These are phyloP conservation scores for Probosciger aterrimus DNA, from an alignment of 2,113 vertebrate genomes.

Conservation along the genomic window DNA sequence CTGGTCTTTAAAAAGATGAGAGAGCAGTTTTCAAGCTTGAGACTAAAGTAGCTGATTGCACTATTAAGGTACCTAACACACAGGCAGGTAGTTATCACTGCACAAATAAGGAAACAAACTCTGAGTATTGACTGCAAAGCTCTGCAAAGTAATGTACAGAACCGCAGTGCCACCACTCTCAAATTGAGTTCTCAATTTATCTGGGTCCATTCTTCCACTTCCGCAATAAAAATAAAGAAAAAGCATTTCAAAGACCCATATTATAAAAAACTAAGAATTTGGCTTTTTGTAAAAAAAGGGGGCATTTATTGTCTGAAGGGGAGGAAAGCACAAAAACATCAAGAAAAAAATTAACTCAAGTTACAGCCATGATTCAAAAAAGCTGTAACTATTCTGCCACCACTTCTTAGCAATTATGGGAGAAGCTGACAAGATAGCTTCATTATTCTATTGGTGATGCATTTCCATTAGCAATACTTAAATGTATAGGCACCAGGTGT, in stretches of 20 bases:
- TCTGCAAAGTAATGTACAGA: background rate
- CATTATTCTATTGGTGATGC: background rate
- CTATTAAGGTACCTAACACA: background rate
- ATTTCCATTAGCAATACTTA: background rate
- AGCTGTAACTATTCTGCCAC: background rate
- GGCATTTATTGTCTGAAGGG: background rate
- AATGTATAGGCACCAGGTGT: background rate
- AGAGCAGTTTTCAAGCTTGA: background rate
- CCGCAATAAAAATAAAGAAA: background rate
- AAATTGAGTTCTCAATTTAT: background rate
- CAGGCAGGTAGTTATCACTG: background rate
- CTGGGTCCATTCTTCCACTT: background rate
- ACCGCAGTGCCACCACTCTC: background rate
- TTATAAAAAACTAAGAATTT: background rate
- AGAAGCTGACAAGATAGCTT: background rate
- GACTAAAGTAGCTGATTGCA: background rate
- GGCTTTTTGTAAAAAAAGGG: background rate
- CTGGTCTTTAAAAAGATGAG: conserved; percentile 70
- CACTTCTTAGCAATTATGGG: fast-evolving
- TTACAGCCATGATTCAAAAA: background rate
- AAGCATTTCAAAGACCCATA: background rate
- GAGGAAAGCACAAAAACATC: background rate
- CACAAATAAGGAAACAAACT: background rate
- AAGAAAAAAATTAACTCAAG: background rate
- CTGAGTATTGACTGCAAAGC: background rate